These are phyloP conservation scores for Drosophila trapezifrons DNA, from an alignment of 1,140 invertebrate genomes.

Conservation along the genomic window DNA sequence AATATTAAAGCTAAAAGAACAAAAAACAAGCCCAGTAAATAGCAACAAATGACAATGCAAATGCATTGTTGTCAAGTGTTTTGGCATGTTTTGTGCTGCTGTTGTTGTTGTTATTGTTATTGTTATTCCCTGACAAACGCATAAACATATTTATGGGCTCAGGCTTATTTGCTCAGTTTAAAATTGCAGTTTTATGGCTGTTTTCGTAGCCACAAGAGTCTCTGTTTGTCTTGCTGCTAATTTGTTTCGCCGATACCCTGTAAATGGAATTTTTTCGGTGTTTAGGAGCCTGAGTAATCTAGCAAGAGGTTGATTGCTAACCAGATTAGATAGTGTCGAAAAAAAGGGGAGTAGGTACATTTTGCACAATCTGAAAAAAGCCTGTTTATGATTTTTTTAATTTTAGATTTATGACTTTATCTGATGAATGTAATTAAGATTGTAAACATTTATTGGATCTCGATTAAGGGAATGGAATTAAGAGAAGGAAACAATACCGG, in stretches of 20 bases:
- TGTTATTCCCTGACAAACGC: constrained; percentile 32
- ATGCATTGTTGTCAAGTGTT: constrained; percentile 69
- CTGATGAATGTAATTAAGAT: constrained; percentile 15
- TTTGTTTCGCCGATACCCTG: constrained; percentile 26
- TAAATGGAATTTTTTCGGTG: not conserved
- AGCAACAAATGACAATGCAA: constrained; percentile 57
- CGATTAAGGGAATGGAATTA: not conserved
- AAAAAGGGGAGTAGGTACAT: not conserved
- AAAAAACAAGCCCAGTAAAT: constrained; percentile 16
- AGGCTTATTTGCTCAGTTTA: constrained; percentile 40
- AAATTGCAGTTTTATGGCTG: constrained; percentile 46
- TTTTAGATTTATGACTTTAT: constrained; percentile 37
- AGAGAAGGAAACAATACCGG: not conserved
- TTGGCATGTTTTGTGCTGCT: constrained; percentile 32
- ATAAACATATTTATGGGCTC: constrained; percentile 60
- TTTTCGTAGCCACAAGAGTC: constrained; percentile 44
- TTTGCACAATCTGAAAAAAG: not conserved
- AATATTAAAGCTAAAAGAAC: constrained; percentile 10
- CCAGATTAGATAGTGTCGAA: constrained; percentile 14
- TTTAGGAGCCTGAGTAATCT: not conserved
- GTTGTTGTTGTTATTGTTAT: constrained; percentile 16
- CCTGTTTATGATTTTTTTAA: not conserved
- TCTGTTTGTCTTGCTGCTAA: constrained; percentile 26
- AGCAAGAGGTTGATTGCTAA: not conserved
- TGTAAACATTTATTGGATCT: not conserved